A percentile compares a stretch with the other conserved stretches of the same genome.
Evolutionary conservation across 2,888 invertebrate species (phyloP).

Genomic region (Limulus polyphemus): DNA sequence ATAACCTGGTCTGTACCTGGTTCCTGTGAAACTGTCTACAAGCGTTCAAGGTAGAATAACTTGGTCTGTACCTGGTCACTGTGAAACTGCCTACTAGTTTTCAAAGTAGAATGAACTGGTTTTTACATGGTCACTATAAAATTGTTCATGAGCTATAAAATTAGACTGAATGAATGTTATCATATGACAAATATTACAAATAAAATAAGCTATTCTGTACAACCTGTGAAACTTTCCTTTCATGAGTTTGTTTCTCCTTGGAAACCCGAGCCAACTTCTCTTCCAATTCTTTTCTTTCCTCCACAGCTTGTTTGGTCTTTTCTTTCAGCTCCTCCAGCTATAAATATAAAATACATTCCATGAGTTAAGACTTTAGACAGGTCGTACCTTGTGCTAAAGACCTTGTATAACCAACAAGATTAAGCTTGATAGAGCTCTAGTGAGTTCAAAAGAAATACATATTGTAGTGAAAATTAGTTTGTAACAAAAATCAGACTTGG

Average conservation of each 20-base stretch:
- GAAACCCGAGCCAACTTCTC: constrained; percentile 40
- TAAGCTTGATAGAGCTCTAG: no score
- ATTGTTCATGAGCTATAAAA: constrained; percentile 2
- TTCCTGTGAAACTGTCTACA: no score
- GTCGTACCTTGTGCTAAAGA: constrained; percentile 3
- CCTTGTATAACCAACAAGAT: neutral
- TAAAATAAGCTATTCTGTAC: no score
- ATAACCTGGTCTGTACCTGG: no score
- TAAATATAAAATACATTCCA: neutral
- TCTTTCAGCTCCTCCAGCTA: constrained; percentile 42
- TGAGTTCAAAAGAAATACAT: no score
- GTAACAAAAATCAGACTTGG: no score
- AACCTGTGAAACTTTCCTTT: constrained; percentile 47
- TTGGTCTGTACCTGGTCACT: no score
- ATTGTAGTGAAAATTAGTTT: no score
- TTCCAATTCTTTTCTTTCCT: constrained; percentile 37
- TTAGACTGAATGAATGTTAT: constrained; percentile 5
- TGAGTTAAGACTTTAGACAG: no score
- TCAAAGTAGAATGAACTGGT: no score
- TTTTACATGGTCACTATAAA: neutral
- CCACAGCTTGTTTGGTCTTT: constrained; percentile 43
- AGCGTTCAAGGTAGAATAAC: no score
- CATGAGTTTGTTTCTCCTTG: constrained; percentile 54
- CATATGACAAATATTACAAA: neutral
- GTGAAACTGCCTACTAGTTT: no score